Evolutionary conservation across 2,888 invertebrate genomes (phyloP).

Genomic region (Lepeophtheirus nordmannii): DNA sequence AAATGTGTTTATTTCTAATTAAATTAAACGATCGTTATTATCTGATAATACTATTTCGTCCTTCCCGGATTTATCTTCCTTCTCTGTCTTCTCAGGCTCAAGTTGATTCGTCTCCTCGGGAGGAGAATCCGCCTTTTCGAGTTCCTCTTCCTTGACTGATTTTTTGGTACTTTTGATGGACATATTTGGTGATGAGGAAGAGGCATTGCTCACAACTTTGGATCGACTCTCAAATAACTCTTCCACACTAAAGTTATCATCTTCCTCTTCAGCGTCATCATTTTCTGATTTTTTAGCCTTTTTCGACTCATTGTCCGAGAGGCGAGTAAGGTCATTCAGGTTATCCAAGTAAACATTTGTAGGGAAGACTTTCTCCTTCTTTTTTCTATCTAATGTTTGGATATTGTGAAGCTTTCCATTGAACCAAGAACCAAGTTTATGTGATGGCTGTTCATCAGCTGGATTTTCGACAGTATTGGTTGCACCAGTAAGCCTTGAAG

Average conservation of each 20-base stretch:
- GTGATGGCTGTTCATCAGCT: neutral
- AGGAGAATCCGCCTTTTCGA: no score
- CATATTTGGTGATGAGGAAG: neutral
- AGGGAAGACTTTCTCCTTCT: slow-evolving; percentile 8
- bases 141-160: neutral
- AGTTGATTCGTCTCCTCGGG: no score
- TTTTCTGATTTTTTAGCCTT: neutral
- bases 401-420: slow-evolving; percentile 12
- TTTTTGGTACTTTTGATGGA: neutral
- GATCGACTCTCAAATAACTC: neutral
- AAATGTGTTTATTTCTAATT: no score
- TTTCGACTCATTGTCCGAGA: neutral
- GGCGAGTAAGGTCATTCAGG: neutral
- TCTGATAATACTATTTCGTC: no score
- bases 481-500: neutral
- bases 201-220: slow-evolving; percentile 3
- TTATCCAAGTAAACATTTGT: slow-evolving; percentile 14
- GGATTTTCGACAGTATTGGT: neutral
- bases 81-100: no score
- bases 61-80: no score
- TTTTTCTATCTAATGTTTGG: slow-evolving; percentile 15
- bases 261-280: neutral
- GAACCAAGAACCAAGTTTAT: slow-evolving; percentile 20
- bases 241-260: neutral
- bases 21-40: no score